These are phyloP conservation scores for Pandion haliaetus DNA, from an alignment of 2,113 vertebrate species.

Conservation along the genomic window DNA sequence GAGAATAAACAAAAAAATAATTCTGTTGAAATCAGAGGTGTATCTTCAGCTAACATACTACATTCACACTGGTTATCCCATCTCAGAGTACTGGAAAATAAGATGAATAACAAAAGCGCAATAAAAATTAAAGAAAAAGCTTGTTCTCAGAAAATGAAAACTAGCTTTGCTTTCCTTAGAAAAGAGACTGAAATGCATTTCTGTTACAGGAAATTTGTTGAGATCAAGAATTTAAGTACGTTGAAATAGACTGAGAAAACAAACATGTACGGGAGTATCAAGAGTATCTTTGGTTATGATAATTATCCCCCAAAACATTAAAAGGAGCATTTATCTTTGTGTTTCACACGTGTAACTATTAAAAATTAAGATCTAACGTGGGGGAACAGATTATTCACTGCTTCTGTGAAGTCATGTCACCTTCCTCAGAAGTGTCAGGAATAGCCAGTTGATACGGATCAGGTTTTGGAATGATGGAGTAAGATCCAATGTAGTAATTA, in stretches of 20 bases:
- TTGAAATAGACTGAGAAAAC: not conserved
- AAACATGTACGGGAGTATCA: not conserved
- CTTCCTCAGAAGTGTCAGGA: not conserved
- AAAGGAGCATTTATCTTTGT: not conserved
- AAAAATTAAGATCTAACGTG: not conserved
- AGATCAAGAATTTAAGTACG: not conserved
- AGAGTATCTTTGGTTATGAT: not conserved
- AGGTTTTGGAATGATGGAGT: not conserved
- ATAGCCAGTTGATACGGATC: not conserved
- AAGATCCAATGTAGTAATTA: not conserved
- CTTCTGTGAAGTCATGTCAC: not conserved
- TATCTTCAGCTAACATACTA: not conserved
- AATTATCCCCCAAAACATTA: not conserved
- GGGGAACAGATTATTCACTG: not conserved
- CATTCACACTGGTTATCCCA: not conserved
- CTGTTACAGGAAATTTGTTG: not conserved
- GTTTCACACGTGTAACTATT: not conserved
- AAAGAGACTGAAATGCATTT: not conserved
- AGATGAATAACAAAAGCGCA: not conserved
- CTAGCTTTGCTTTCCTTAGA: not conserved
- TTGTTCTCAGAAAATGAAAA: not conserved
- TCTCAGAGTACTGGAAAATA: not conserved
- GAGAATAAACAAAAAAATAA: constrained; percentile 12
- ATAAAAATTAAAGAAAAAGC: not conserved
- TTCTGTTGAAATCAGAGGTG: not conserved